These are phyloP conservation scores for Turritopsis dohrnii DNA, from an alignment of 30 jellyfish, hydroid and myxozoan genomes.

Conservation along the genomic window DNA sequence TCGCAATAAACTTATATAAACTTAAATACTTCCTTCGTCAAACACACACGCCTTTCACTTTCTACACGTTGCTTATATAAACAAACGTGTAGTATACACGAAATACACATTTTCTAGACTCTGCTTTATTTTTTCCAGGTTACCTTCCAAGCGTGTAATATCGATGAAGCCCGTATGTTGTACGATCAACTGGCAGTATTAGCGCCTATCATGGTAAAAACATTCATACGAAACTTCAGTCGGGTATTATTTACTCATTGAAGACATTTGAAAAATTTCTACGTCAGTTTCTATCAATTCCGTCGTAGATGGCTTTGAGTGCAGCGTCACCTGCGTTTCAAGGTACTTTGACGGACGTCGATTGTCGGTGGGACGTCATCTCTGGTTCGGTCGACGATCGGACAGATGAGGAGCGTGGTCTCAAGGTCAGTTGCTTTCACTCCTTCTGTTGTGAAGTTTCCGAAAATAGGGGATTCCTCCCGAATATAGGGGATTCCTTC, in stretches of 20 bases:
- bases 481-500: too few relatives aligned
- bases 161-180: slow-evolving; percentile 86
- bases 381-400: slow-evolving; percentile 97
- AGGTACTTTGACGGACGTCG: slow-evolving; percentile 89
- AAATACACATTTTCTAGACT: not conserved
- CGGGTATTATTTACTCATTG: not conserved
- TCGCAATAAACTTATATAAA: too few relatives aligned
- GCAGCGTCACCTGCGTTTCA: slow-evolving; percentile 98
- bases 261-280: not conserved
- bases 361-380: slow-evolving; percentile 97
- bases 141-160: slow-evolving; percentile 95
- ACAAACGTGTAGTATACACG: too few relatives aligned
- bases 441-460: not conserved
- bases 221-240: not conserved
- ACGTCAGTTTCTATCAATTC: not conserved
- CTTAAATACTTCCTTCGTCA: too few relatives aligned
- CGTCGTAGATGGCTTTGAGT: slow-evolving; percentile 76
- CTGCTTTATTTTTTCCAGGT: not conserved
- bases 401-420: slow-evolving; percentile 83
- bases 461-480: too few relatives aligned
- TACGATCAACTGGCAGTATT: slow-evolving; percentile 90
- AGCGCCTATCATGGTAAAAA: slow-evolving; percentile 71
- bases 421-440: slow-evolving; percentile 35
- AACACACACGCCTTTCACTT: too few relatives aligned
- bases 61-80: too few relatives aligned